Evolutionary conservation across 2,888 invertebrate species (phyloP).

Genomic region (Ectemnius lituratus): DNA sequence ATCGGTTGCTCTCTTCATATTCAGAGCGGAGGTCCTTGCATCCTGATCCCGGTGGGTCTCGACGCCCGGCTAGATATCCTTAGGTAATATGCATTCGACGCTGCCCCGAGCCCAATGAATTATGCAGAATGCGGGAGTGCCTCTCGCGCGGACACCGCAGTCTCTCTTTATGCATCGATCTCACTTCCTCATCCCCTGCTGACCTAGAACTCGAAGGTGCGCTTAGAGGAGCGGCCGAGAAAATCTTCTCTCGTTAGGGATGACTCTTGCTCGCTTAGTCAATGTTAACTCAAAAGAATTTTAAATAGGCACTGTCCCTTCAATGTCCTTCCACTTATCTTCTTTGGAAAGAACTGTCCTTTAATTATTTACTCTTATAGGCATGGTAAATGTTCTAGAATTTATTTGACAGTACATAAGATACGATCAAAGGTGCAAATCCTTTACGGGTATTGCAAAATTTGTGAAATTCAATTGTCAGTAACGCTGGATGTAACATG

Average conservation of each 20-base stretch:
- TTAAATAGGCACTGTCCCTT: no score
- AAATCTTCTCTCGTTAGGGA: neutral
- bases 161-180: constrained; percentile 63
- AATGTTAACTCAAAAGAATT: no score
- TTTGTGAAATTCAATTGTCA: no score
- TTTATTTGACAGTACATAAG: no score
- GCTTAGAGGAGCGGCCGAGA: constrained; percentile 18
- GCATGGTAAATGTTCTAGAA: no score
- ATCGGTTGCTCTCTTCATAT: constrained; percentile 61
- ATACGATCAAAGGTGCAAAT: no score
- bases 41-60: constrained; percentile 54
- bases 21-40: constrained; percentile 65
- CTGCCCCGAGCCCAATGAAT: constrained; percentile 63
- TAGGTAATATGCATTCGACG: constrained; percentile 66
- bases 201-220: constrained; percentile 63
- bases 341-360: no score
- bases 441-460: no score
- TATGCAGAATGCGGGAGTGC: constrained; percentile 65
- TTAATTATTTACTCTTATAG: no score
- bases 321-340: no score
- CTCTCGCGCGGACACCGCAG: constrained; percentile 46
- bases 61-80: constrained; percentile 59
- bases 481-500: no score
- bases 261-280: no score
- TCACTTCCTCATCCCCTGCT: constrained; percentile 54